A percentile compares a stretch with the other conserved stretches of the same genome.
These are phyloP conservation scores for Calosoma granatense DNA, from an alignment of 1,140 invertebrate genomes.

Conservation along the genomic window DNA sequence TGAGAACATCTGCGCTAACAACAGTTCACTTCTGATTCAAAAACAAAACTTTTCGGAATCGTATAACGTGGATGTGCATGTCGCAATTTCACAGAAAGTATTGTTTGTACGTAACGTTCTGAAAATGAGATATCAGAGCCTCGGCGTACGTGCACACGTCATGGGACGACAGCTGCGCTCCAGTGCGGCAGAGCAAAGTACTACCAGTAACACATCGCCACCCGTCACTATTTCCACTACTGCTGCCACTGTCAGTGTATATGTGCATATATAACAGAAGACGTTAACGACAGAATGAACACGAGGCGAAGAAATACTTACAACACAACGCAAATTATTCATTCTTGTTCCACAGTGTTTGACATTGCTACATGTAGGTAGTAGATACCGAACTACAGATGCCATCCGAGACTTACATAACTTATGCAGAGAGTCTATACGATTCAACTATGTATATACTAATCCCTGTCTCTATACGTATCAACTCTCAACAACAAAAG, in stretches of 20 bases:
- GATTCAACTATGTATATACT: no score
- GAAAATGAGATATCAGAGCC: slow-evolving; percentile 3
- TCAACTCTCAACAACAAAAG: no score
- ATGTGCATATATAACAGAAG: no score
- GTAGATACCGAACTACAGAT: no score
- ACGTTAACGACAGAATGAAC: neutral
- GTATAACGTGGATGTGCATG: neutral
- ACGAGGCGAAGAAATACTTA: neutral
- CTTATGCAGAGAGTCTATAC: no score
- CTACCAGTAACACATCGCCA: neutral
- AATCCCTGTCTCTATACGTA: no score
- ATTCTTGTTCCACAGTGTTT: neutral
- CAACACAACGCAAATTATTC: neutral
- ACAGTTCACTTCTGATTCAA: neutral
- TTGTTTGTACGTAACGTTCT: neutral
- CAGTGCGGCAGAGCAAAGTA: neutral
- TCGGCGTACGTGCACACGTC: neutral
- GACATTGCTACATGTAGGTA: no score
- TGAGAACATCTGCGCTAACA: neutral
- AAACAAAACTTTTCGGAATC: slow-evolving; percentile 8
- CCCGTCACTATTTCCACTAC: no score
- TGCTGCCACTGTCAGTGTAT: no score
- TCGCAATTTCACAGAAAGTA: neutral
- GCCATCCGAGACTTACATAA: no score
- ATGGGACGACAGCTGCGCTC: neutral